phyloP scores from a whole-genome alignment of 2,113 vertebrate species.

The Dendrocopos noguchii region DNA sequence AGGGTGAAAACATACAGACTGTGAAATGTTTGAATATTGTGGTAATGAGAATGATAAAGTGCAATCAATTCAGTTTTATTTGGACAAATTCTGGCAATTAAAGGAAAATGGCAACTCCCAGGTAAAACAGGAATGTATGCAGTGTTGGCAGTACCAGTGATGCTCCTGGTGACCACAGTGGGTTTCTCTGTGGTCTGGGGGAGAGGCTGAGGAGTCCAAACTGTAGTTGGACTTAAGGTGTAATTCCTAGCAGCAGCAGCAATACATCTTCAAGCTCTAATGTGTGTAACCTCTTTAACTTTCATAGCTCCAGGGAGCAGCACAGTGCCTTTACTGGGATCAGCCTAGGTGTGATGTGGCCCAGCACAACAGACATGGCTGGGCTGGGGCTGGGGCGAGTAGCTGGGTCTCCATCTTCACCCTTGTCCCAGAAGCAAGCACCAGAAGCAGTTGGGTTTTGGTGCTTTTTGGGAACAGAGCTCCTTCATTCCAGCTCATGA shows the following conservation, averaged over 20 bases:
- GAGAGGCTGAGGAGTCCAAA: too few species aligned
- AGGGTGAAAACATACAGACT: not conserved
- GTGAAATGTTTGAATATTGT: not conserved
- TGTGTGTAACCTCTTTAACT: not conserved
- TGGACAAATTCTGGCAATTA: not conserved
- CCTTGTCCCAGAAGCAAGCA: rapidly evolving
- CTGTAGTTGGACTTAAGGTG: not conserved
- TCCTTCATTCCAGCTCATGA: rapidly evolving
- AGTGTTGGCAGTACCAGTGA: rapidly evolving
- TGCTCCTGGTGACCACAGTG: not conserved
- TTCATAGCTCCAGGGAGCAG: rapidly evolving
- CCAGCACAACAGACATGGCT: not conserved
- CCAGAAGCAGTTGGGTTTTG: not conserved
- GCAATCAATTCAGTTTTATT: not conserved
- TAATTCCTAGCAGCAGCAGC: not conserved
- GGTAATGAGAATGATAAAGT: not conserved
- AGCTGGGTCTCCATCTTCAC: not conserved
- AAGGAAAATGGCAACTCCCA: not conserved
- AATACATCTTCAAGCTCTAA: rapidly evolving
- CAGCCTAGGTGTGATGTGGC: rapidly evolving
- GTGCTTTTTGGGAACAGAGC: not conserved
- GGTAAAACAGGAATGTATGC: rapidly evolving
- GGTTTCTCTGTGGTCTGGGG: not conserved
- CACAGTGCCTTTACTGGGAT: rapidly evolving
- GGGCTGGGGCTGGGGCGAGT: not conserved